Evolutionary conservation across 2,888 invertebrate genomes (phyloP), one percentile per base, ranked within the genome.

Genomic region (Phragmatobia fuliginosa): DNA sequence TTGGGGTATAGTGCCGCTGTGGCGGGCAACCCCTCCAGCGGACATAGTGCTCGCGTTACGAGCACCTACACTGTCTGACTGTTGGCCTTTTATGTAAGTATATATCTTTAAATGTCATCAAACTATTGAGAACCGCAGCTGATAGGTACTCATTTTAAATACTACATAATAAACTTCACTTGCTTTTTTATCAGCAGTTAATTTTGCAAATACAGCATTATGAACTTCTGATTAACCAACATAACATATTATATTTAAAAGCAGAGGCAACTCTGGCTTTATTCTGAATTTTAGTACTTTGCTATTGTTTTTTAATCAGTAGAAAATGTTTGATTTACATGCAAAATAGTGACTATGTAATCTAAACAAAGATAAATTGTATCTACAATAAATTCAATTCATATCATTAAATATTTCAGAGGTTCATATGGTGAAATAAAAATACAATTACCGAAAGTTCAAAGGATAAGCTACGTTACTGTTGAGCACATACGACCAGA

Each of bases 401-500:
- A n/a, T 25, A 7, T 28, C 32, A 41, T 18, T 36, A 36, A 64
- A 25, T 63, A 21, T 88, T 87, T 65, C 84, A 95, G 95, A 38
- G 94, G 94, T 28, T 89, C 91, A 31, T 77, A 82, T 38, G 95
- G 94, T 28, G 93, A 94, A 85, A 83, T 95, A 68, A 83, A 89
- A 65, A 88, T 95, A 71, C 81, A 89, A 45, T 77, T 94, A 64
- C 87, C 90, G 18, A 82, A 77, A 67, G 77, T 65, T 25, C 79
- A 85, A 61, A 71, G 71, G 63, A 84, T 94, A 36, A 77, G 78
- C 49, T 79, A 84, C 70, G 72, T 93, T 62, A 92, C 92, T 74
- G 72, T 95, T 8, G 92, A 94, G 76, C 95, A 95, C 80, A 86
- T 95, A 28, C 85, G 87, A 4, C 95, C 95, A 3, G 95, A 95